Conservation (phyloP, 2,113 vertebrate species). For the Saguinus imperator region DNA sequence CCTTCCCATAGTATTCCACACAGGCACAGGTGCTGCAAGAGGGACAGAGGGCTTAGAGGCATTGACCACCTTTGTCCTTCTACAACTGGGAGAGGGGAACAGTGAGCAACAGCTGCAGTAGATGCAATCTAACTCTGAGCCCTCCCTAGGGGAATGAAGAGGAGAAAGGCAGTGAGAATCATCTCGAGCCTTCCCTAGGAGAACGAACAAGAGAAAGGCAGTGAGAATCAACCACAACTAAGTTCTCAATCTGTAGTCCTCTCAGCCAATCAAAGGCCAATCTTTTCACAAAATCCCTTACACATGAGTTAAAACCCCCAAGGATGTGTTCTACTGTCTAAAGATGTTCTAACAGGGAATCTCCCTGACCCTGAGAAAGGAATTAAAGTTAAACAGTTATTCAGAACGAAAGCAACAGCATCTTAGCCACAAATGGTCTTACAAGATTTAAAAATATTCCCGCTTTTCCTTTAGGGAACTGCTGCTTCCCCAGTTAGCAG, state of each 20-base stretch:
- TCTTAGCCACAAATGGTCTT: neutral
- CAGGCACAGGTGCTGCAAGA: conserved; percentile 93
- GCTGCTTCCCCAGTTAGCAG: neutral
- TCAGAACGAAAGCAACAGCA: neutral
- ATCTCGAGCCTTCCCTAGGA: neutral
- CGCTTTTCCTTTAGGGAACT: neutral
- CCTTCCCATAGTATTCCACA: conserved; percentile 96
- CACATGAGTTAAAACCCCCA: neutral
- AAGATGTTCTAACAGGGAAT: neutral
- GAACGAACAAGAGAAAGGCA: neutral
- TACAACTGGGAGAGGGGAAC: neutral
- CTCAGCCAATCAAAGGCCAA: neutral
- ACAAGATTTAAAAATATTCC: too few species aligned
- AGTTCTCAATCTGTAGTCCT: neutral
- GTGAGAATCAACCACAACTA: accelerated
- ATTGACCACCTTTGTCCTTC: accelerated
- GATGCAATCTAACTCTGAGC: accelerated
- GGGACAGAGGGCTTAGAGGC: neutral
- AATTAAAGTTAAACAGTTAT: too few species aligned
- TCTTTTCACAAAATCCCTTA: neutral
- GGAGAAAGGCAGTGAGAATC: neutral
- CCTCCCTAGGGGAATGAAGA: neutral
- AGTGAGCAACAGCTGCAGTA: accelerated
- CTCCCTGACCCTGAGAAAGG: too few species aligned
- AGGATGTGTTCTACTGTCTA: neutral